Percentiles rank a stretch among this genome's conserved stretches.
Conservation (phyloP, 2,797 vertebrate species). For the Pogoniulus pusillus region DNA sequence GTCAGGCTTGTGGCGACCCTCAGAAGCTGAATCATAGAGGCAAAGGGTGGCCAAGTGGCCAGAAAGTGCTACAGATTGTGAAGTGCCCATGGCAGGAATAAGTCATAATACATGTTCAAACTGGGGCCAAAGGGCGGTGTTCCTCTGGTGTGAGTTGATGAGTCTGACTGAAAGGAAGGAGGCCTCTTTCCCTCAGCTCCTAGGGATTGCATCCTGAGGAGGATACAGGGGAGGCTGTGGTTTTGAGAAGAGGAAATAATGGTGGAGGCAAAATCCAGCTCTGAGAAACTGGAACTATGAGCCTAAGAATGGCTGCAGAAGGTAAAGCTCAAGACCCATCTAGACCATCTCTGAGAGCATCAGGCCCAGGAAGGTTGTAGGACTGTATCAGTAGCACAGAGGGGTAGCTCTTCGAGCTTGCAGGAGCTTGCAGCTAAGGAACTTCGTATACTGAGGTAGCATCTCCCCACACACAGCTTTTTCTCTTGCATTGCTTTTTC, state of each 20-base stretch:
- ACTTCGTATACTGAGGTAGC: neutral
- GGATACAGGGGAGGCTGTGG: neutral
- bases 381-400: neutral
- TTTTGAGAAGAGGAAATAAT: neutral
- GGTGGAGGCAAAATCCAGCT: neutral
- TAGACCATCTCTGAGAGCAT: neutral
- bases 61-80: constrained; percentile 21
- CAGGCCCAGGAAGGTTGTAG: neutral
- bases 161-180: constrained; percentile 14
- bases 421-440: neutral
- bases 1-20: neutral
- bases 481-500: neutral
- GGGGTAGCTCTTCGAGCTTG: neutral
- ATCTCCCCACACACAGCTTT: no score
- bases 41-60: constrained; percentile 21
- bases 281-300: neutral
- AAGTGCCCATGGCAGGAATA: neutral
- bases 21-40: constrained; percentile 23
- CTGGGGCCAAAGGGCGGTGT: constrained; percentile 13
- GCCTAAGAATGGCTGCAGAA: neutral
- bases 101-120: constrained; percentile 15
- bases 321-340: neutral
- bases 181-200: neutral
- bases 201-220: neutral
- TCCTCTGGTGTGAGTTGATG: constrained; percentile 11